phyloP scores from a whole-genome alignment of 2,888 invertebrate genomes.

The Drosophila nr. fundita region DNA sequence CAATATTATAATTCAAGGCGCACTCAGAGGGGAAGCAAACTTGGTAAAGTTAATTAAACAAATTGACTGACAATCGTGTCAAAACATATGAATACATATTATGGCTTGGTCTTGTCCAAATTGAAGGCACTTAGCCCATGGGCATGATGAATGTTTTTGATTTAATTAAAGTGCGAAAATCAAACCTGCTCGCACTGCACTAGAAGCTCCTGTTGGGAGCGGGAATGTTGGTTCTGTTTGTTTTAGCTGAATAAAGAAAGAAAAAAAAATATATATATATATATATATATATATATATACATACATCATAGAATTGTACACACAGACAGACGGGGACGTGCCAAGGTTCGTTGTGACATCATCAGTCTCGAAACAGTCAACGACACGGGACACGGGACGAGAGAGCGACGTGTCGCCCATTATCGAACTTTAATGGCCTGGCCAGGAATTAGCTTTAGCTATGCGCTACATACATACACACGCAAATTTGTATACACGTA shows the following conservation, averaged over 20 bases:
- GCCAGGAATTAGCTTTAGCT: constrained; percentile 76
- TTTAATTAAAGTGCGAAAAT: constrained; percentile 66
- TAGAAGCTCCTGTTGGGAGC: neutral
- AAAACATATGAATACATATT: constrained; percentile 29
- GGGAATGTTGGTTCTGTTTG: constrained; percentile 1
- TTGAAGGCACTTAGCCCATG: constrained; percentile 58
- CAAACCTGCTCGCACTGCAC: constrained; percentile 24
- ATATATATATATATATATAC: neutral
- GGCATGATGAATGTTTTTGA: constrained; percentile 68
- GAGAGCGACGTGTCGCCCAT: constrained; percentile 62
- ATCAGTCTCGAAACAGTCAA: constrained; percentile 71
- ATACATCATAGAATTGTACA: neutral
- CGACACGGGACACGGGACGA: constrained; percentile 76
- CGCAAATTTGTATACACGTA: constrained; percentile 15
- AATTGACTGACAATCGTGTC: constrained; percentile 50
- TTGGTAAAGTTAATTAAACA: constrained; percentile 45
- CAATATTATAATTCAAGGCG: neutral
- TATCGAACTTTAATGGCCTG: constrained; percentile 80
- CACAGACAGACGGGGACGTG: constrained; percentile 45
- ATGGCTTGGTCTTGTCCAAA: constrained; percentile 37
- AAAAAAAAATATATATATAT: neutral
- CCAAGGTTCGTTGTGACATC: constrained; percentile 77
- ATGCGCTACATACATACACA: constrained; percentile 19
- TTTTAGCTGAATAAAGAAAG: constrained; percentile 4
- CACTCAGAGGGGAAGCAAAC: neutral